Percentiles rank a stretch among this genome's conserved stretches.
phyloP scores from a whole-genome alignment of 2,797 vertebrate species.

The Phoxinus dragarum region DNA sequence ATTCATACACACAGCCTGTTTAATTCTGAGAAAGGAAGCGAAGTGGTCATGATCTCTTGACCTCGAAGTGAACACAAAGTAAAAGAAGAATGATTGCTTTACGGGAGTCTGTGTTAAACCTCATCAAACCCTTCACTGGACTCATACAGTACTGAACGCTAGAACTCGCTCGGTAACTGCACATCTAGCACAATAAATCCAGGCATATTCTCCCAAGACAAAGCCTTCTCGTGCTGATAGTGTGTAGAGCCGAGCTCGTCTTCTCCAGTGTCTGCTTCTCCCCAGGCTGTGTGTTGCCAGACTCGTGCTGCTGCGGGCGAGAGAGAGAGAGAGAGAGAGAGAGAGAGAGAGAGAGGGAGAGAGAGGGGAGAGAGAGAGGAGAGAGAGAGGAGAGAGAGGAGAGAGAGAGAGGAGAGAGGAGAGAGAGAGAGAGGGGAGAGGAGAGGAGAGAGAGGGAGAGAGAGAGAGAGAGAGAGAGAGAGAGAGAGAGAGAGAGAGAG shows the following conservation, averaged over 20 bases:
- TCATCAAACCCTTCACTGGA: neutral
- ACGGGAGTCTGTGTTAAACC: neutral
- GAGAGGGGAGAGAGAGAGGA: no score
- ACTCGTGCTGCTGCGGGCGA: conserved; percentile 62
- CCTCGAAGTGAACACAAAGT: neutral
- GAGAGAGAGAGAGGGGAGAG: no score
- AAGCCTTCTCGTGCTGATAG: conserved; percentile 34
- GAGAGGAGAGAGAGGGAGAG: no score
- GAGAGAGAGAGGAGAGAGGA: no score
- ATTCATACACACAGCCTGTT: neutral
- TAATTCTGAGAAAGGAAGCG: no score
- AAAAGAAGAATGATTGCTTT: neutral
- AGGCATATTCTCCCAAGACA: conserved; percentile 30
- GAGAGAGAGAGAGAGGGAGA: no score
- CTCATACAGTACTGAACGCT: neutral
- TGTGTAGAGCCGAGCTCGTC: conserved; percentile 30
- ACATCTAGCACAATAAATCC: conserved; percentile 32
- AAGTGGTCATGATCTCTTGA: neutral
- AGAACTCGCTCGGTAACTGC: conserved; percentile 10
- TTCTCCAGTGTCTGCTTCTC: conserved; percentile 58
- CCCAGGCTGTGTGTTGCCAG: conserved; percentile 63
- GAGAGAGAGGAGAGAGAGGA: no score
- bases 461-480: no score
- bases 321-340: no score
- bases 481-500: no score